phyloP scores from a whole-genome alignment of 2,888 invertebrate genomes.

The Tenodera sinensis region DNA sequence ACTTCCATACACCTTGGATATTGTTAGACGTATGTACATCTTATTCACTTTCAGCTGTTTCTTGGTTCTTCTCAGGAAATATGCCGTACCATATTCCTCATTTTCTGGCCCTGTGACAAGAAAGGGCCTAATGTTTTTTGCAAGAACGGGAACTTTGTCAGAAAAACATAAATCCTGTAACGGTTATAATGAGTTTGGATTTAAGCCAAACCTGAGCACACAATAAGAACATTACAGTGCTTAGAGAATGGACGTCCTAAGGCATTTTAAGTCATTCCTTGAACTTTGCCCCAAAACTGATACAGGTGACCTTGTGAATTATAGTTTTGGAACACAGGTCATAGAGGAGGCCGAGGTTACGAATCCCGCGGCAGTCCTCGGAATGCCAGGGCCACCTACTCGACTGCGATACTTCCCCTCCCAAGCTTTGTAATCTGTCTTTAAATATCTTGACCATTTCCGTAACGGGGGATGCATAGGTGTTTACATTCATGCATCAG shows the following conservation, averaged over 20 bases:
- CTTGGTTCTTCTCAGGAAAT: no score
- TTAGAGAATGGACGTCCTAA: background rate
- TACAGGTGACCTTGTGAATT: background rate
- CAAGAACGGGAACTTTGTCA: background rate
- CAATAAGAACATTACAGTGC: background rate
- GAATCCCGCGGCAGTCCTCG: background rate
- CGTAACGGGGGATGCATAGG: background rate
- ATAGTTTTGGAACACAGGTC: background rate
- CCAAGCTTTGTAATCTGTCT: background rate
- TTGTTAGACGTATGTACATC: no score
- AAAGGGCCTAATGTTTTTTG: background rate
- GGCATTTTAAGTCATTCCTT: background rate
- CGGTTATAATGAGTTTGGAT: background rate
- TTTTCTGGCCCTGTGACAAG: background rate
- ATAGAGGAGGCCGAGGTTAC: background rate
- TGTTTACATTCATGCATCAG: background rate
- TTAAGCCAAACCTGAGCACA: background rate
- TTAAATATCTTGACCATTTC: background rate
- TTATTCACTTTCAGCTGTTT: no score
- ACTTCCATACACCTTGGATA: no score
- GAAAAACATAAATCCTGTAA: background rate
- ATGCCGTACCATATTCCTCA: no score
- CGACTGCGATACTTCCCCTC: background rate
- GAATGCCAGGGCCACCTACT: background rate
- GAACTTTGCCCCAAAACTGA: background rate